Evolutionary conservation across 2,888 invertebrate species (phyloP), one percentile per base, ranked within the genome.

Genomic region (Andrena marginata): DNA sequence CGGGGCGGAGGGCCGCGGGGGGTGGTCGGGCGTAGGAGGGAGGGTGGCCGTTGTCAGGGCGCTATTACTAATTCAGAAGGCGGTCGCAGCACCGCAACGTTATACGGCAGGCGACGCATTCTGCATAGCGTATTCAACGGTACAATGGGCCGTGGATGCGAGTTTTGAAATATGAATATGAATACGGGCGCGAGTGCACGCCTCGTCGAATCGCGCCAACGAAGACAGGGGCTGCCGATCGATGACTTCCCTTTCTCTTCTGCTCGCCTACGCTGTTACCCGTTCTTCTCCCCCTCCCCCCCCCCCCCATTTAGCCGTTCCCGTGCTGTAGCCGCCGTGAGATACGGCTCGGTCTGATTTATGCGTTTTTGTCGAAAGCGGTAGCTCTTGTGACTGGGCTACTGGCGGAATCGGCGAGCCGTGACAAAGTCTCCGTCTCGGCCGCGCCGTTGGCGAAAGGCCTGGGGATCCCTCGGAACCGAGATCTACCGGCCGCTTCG

Each of bases 31-130:
- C 42, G 56, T 26, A 68, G 60, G 56, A 56, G 54, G 60, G 56
- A 56, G 54, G 80, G 83, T 81, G 74, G 75, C 84, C 76, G 89
- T 88, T 89, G 89, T 92, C 92, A 91, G 86, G 87, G 89, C 85
- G 89, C 89, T 83, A 92, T 92, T 92, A 91, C 91, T 92, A 92
- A 92, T 92, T 92, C 92, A 92, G 91, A 91, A 92, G 91, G 92
- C 87, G 90, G 91, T 89, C 86, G 90, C 87, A 72, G 84, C 84
- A 88, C 88, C 90, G 86, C 91, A 91, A 91, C 90, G 91, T 91
- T 91, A 89, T 91, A 91, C 89, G 90, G 87, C 89, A 89, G 89
- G 89, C 91, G 91, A 91, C 91, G 91, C 90, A 91, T 90, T 91
- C 91, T 91, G 91, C 91, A 91, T 91, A 91, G 91, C 88, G 90